Base-by-base conservation (phyloP, 2,113 vertebrate species). In the Pollachius pollachius region DNA sequence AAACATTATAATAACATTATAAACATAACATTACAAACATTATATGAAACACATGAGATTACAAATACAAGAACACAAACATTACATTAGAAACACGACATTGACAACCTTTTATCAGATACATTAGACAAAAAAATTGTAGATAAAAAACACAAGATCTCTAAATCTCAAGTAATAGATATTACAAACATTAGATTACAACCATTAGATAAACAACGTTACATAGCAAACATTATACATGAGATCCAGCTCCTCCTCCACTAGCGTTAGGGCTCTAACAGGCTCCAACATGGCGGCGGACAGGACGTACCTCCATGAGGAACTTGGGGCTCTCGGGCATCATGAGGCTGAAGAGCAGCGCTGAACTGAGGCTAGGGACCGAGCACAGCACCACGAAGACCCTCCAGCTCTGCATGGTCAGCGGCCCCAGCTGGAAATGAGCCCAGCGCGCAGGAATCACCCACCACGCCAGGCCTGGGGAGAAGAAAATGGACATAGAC, bases 271-370 rank as follows among this genome's bases (percentile, higher is more conserved):
- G n/a, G n/a, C n/a, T 34, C 4, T 7, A 34, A 54, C 52, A 13
- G 52, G 52, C 52, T 16, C 52, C 54, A 16, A n/a, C 54, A n/a
- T 57, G 54, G 15, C 11, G 60, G 23, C 34, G 1, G 27, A 1
- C 0, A 1, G 62, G 19, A 0, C 21, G 5, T 81, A 92, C 92
- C 91, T 93, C 90, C 88, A 92, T 90, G 74, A 93, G 90, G 77
- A 91, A 93, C 85, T 85, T 92, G n/a, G 92, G 92, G 81, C 92
- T 93, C 60, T 93, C 92, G 0, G 92, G 92, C 89, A 93, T 86
- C 27, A 88, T 70, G 9, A 90, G 21, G 56, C 54, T 83, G 73
- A 92, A 92, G 64, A 91, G 13, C 16, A 92, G 9, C 0, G 91
- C 92, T 0, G 92, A 93, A 12, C 88, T 77, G 70, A 92, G 76